Percentiles rank a stretch among this genome's conserved stretches.
Conservation (phyloP, 2,888 invertebrate species). For the Catonia carolina region DNA sequence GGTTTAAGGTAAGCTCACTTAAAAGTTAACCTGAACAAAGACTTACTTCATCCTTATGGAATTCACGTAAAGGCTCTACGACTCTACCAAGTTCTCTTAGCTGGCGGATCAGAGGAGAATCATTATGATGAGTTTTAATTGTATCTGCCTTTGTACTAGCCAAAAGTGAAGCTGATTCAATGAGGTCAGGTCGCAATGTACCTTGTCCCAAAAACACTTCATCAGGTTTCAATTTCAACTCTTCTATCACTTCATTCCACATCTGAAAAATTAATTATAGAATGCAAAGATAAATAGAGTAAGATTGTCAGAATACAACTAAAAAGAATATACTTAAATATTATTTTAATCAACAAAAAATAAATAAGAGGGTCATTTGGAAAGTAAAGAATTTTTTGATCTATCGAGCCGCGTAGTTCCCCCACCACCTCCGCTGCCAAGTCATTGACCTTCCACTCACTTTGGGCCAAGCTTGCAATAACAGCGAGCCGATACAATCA, state of each 20-base stretch:
- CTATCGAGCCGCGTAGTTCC: no score
- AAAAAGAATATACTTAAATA: conserved; percentile 1
- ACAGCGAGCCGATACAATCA: background rate
- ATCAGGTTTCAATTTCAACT: conserved; percentile 82
- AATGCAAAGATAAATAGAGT: background rate
- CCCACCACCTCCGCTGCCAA: no score
- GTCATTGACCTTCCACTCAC: no score
- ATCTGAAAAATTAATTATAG: conserved; percentile 45
- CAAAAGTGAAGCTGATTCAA: conserved; percentile 89
- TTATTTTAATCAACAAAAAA: background rate
- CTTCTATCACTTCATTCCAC: conserved; percentile 81
- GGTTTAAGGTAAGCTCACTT: no score
- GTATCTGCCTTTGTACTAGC: conserved; percentile 79
- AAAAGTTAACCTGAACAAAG: no score
- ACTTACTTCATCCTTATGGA: conserved; percentile 95
- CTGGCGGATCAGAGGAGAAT: conserved; percentile 85
- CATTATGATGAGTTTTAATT: conserved; percentile 99
- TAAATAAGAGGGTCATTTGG: no score
- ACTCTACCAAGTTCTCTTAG: conserved; percentile 62
- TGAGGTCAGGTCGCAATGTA: conserved; percentile 93
- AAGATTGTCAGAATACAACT: background rate
- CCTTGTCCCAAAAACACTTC: conserved; percentile 92
- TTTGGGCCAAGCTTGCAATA: background rate
- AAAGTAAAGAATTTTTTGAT: no score
- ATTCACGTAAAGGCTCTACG: conserved; percentile 96